Conservation (phyloP, 2,113 vertebrate species). For the Xiphophorus couchianus region DNA sequence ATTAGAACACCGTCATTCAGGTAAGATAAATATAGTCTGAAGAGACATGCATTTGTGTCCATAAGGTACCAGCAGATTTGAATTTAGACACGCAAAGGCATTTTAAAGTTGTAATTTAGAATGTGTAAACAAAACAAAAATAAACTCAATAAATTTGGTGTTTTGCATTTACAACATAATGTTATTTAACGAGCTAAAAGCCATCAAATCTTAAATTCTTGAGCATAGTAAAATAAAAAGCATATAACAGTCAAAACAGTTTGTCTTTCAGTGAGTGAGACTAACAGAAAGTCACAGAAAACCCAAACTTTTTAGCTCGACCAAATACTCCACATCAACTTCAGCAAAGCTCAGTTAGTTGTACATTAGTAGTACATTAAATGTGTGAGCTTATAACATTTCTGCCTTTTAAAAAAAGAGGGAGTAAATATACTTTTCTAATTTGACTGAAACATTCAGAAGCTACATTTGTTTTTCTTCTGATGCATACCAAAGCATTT, state of each 20-base stretch:
- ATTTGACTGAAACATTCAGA: slow-evolving; percentile 32
- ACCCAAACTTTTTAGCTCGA: not conserved
- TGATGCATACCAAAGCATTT: slow-evolving; percentile 12
- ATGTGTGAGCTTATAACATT: slow-evolving; percentile 27
- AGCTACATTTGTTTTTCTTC: slow-evolving; percentile 13
- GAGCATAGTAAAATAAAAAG: not conserved
- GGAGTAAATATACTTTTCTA: slow-evolving; percentile 14
- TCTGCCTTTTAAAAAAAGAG: slow-evolving; percentile 29
- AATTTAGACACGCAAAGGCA: too few species aligned
- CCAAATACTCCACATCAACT: not conserved
- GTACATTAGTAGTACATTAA: not conserved
- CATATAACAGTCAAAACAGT: not conserved
- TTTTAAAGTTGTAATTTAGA: too few species aligned
- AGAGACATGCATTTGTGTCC: not conserved
- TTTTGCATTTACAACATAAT: too few species aligned
- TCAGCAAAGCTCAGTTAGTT: not conserved
- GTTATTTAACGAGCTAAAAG: too few species aligned
- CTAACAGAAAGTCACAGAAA: not conserved
- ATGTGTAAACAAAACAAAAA: too few species aligned
- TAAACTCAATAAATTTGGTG: too few species aligned
- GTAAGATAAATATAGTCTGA: not conserved
- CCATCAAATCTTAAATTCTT: too few species aligned
- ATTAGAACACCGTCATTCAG: not conserved
- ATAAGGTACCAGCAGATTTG: too few species aligned
- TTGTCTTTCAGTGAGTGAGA: not conserved